These are phyloP conservation scores for Geopemphigus sp. DNA, from an alignment of 1,140 invertebrate genomes.

Conservation along the genomic window DNA sequence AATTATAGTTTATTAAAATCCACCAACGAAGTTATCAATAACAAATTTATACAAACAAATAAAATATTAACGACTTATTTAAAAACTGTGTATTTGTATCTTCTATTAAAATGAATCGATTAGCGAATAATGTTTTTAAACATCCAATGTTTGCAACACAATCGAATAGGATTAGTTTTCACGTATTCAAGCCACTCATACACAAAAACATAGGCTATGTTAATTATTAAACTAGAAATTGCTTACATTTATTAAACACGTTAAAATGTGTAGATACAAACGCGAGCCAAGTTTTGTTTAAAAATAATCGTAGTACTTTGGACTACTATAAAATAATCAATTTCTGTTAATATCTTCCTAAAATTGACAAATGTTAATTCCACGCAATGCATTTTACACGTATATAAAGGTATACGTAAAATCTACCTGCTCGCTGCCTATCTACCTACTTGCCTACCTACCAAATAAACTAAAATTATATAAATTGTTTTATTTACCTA, in stretches of 20 bases:
- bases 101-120: no score
- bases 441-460: background rate
- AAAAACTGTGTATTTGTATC: background rate
- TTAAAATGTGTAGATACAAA: background rate
- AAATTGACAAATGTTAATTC: no score
- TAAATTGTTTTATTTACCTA: background rate
- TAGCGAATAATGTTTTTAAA: background rate
- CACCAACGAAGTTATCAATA: background rate
- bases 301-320: no score
- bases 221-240: conserved; percentile 13
- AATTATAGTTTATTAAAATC: background rate
- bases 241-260: background rate
- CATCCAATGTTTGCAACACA: background rate
- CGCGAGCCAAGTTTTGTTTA: conserved; percentile 15
- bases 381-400: background rate
- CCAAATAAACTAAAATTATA: background rate
- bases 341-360: no score
- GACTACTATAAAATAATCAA: no score
- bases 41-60: background rate
- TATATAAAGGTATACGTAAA: background rate
- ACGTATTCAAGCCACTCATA: conserved; percentile 38
- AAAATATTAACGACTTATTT: background rate
- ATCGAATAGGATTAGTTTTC: conserved; percentile 29
- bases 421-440: no score
- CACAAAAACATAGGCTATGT: conserved; percentile 28